Conservation (phyloP, 37 sponge, comb jelly and placozoan genomes). For the Axinella damicornis region DNA sequence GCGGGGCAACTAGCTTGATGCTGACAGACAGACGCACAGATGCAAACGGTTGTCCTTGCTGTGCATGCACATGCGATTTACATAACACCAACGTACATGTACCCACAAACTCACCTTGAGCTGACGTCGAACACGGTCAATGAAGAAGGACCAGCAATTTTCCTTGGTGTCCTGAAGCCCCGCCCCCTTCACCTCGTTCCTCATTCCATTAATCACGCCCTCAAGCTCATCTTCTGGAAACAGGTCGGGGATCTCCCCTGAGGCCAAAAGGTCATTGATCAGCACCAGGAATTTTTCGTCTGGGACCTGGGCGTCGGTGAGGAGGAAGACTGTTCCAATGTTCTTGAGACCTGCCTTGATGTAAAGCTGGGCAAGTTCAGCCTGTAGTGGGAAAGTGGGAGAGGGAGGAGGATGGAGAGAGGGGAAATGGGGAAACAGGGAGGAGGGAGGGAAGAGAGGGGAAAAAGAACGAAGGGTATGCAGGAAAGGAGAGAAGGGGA, state of each 20-base stretch:
- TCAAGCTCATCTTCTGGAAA: slow-evolving; percentile 97
- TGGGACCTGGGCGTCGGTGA: slow-evolving; percentile 91
- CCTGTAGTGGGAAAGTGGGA: slow-evolving; percentile 18
- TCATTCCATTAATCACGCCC: slow-evolving; percentile 79
- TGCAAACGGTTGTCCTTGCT: too few species aligned
- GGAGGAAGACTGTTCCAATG: slow-evolving; percentile 94
- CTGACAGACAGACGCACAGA: too few species aligned
- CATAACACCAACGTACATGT: background rate
- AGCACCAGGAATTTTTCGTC: slow-evolving; percentile 97
- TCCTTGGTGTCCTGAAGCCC: slow-evolving; percentile 95
- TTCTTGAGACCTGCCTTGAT: slow-evolving; percentile 97
- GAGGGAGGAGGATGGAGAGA: background rate
- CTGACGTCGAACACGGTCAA: slow-evolving; percentile 93
- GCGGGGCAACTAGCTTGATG: too few species aligned
- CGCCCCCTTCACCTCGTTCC: slow-evolving; percentile 95
- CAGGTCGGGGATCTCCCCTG: slow-evolving; percentile 96
- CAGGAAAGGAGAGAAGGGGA: too few species aligned
- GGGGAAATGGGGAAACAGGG: background rate
- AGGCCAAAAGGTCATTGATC: slow-evolving; percentile 93
- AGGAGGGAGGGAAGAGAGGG: background rate
- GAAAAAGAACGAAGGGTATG: too few species aligned
- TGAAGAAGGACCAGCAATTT: slow-evolving; percentile 98
- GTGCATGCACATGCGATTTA: background rate
- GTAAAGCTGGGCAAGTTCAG: slow-evolving; percentile 92
- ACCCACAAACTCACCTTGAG: slow-evolving; percentile 77